Evolutionary conservation across 2,797 vertebrate species (phyloP).

Genomic region (Bufotes viridis): DNA sequence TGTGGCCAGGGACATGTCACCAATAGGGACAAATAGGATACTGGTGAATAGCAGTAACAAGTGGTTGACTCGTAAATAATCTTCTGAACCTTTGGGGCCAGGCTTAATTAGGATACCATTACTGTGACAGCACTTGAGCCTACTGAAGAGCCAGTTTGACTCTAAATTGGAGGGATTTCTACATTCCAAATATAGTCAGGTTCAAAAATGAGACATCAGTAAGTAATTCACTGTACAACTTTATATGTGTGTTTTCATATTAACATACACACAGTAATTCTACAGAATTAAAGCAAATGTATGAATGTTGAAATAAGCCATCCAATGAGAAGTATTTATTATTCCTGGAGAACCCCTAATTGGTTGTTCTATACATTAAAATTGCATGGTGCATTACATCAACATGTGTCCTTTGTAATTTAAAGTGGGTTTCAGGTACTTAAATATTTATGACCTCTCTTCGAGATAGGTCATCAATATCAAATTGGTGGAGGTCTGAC

Average conservation of each 20-base stretch:
- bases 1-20: background rate
- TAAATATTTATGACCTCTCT: too few relatives aligned
- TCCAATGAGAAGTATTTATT: background rate
- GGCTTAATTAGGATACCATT: background rate
- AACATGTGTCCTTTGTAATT: background rate
- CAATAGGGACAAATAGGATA: background rate
- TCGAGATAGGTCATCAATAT: too few relatives aligned
- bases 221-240: too few relatives aligned
- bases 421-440: too few relatives aligned
- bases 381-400: background rate
- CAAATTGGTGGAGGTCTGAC: too few relatives aligned
- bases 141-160: background rate
- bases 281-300: background rate
- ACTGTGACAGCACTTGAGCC: background rate
- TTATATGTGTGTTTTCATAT: too few relatives aligned
- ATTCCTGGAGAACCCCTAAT: background rate
- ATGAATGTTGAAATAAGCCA: background rate
- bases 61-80: background rate
- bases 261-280: too few relatives aligned
- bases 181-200: background rate
- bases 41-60: background rate
- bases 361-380: background rate
- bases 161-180: background rate
- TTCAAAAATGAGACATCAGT: background rate
- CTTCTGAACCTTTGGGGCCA: background rate